Conservation (phyloP, 2,113 vertebrate genomes). For the Agelaius phoeniceus region DNA sequence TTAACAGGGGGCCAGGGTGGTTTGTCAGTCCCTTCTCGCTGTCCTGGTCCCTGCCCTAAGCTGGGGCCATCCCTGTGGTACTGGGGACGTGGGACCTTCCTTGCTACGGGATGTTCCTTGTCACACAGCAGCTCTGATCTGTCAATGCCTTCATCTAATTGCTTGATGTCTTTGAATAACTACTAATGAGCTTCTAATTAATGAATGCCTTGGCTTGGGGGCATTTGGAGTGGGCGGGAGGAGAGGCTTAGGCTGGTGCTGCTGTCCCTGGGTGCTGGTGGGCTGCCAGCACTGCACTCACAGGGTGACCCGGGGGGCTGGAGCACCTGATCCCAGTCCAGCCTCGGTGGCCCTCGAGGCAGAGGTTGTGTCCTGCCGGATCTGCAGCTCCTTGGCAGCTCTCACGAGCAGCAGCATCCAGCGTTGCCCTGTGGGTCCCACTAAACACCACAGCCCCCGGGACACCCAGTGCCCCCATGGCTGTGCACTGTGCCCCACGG, state of each 20-base stretch:
- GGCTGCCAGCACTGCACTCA: accelerated
- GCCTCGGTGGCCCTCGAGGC: accelerated
- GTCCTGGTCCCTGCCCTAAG: background rate
- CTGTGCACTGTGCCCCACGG: background rate
- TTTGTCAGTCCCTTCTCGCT: accelerated
- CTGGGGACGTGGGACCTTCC: accelerated
- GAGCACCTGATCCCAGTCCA: accelerated
- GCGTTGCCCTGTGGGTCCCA: accelerated
- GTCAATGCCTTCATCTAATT: background rate
- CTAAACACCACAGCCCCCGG: background rate
- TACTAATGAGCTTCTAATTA: slow-evolving; percentile 72
- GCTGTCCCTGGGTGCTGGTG: background rate
- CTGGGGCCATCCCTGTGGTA: background rate
- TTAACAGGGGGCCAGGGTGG: background rate
- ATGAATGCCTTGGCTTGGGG: slow-evolving; percentile 14
- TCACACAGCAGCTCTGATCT: background rate
- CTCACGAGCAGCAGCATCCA: accelerated
- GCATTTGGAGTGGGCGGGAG: background rate
- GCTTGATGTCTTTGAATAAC: background rate
- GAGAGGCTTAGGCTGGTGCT: background rate
- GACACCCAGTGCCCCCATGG: background rate
- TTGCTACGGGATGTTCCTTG: accelerated
- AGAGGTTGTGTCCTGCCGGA: background rate
- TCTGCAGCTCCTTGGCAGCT: background rate
- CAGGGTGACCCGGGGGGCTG: accelerated